phyloP scores from a whole-genome alignment of 2,888 invertebrate genomes.

The Tenthredo notha region DNA sequence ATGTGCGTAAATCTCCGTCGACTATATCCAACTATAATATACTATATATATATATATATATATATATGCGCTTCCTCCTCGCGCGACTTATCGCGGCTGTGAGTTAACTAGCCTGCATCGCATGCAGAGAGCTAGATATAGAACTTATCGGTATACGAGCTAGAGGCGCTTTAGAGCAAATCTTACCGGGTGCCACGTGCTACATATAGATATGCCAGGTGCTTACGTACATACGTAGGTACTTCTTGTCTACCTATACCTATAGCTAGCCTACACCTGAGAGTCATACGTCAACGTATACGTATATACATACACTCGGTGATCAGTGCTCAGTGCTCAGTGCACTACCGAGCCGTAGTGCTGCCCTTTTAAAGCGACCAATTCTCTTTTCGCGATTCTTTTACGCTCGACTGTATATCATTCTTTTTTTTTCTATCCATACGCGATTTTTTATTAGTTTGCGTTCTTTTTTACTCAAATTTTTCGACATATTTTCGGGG shows the following conservation, averaged over 20 bases:
- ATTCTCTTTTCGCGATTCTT: neutral
- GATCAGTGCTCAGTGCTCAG: neutral
- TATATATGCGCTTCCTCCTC: neutral
- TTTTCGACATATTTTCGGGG: too few species aligned
- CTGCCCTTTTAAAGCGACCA: neutral
- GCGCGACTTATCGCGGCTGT: neutral
- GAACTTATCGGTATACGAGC: neutral
- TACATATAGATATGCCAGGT: constrained; percentile 43
- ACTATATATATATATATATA: too few species aligned
- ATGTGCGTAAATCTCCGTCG: neutral
- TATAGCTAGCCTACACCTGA: constrained; percentile 26
- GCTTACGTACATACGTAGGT: constrained; percentile 19
- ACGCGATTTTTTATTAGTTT: too few species aligned
- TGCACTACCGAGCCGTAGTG: neutral
- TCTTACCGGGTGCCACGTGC: constrained; percentile 44
- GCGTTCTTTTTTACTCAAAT: too few species aligned
- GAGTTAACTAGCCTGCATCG: neutral
- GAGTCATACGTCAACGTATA: constrained; percentile 22
- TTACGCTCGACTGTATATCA: neutral
- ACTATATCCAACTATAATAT: neutral
- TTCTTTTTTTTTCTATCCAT: too few species aligned
- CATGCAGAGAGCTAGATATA: neutral
- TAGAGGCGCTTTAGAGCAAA: constrained; percentile 12
- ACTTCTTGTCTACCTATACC: neutral
- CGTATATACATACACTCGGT: neutral